A percentile compares a stretch with the other conserved stretches of the same genome.
Conservation (phyloP, 1,140 invertebrate species). For the Apocrypta bakeri region DNA sequence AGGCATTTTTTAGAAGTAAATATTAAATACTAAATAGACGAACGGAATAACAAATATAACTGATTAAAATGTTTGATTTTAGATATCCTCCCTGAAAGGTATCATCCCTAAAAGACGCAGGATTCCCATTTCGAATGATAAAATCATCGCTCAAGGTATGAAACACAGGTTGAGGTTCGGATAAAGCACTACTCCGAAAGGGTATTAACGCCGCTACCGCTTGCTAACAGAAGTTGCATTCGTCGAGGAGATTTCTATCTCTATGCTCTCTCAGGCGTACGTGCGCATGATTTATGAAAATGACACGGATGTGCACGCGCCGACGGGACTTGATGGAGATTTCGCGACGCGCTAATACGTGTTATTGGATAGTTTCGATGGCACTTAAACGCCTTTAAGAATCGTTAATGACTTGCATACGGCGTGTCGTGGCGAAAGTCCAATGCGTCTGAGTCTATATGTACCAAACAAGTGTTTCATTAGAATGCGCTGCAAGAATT, state of each 20-base stretch:
- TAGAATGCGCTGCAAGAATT: background rate
- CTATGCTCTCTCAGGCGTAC: background rate
- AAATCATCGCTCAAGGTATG: no score
- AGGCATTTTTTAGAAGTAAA: no score
- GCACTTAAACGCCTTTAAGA: background rate
- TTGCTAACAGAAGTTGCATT: background rate
- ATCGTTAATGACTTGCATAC: conserved; percentile 1
- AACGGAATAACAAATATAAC: no score
- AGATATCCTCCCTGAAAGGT: no score
- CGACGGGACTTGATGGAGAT: background rate
- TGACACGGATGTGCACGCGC: background rate
- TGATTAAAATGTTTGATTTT: no score
- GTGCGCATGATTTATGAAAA: conserved; percentile 4
- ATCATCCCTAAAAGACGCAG: no score
- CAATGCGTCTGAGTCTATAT: background rate
- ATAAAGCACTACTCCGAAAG: no score
- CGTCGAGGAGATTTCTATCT: background rate
- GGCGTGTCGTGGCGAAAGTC: background rate
- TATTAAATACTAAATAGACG: no score
- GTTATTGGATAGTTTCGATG: background rate
- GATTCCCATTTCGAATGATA: no score
- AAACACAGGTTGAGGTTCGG: no score
- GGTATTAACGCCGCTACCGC: no score
- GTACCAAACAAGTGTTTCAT: background rate
- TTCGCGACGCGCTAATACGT: background rate